Base-by-base conservation (phyloP, 2,113 vertebrate species). In the Leptodactylus fuscus region DNA sequence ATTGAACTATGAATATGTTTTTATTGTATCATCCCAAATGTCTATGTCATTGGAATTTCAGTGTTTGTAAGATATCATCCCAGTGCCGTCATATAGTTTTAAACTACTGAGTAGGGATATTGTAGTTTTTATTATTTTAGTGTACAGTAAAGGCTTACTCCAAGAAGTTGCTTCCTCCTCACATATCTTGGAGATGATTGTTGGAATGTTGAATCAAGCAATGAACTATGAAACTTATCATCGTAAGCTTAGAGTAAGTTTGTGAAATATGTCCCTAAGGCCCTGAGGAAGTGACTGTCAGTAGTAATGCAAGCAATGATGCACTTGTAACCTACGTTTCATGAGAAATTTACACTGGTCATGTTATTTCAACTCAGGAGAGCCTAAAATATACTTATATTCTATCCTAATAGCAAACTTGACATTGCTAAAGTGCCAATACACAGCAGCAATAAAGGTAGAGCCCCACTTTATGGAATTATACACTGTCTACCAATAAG, bases 251-350 rank as follows among this genome's bases (percentile, higher is more conserved):
- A n/a, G 16, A 67, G 62, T 67, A 67, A 0, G 32, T 67, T 67
- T 67, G 62, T 18, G 7, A 67, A 67, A 67, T 32, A 67, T 67
- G 29, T 67, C 62, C 62, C 62, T 34, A 15, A 67, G 62, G 62
- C 62, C 16, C 62, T 7, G 16, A 67, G 75, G 75, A 77, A 53
- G 29, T 53, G 11, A 32, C 11, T n/a, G 58, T 51, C 20, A 55
- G 49, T 36, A 79, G 18, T 67, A 67, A 18, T 46, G 15, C 4
- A 27, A 9, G 11, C 24, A 8, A 44, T 67, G 62, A 67, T 34
- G 62, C 62, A 67, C 62, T 67, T 34, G 5, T 69, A 22, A 18
- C 34, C 8, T 36, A 34, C 34, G 16, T 69, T 38, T 16, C 60
- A 32, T 65, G 60, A 65, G 60, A 62, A 29, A 62, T 29, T 29